These are phyloP conservation scores for Mesembrinibis cayennensis DNA, from an alignment of 2,113 vertebrate species.

Conservation along the genomic window DNA sequence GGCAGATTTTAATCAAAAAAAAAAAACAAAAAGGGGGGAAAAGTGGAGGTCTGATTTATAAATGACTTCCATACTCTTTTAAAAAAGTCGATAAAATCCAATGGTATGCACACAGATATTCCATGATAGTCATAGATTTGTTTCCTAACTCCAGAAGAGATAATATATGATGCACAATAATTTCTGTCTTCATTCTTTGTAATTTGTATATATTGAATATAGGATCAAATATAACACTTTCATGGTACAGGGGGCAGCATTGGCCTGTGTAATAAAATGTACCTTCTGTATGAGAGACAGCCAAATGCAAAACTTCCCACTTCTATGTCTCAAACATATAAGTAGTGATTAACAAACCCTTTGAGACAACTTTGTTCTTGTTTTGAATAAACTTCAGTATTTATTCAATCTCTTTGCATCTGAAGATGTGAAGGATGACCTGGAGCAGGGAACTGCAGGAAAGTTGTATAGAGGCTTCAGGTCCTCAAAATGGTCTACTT, in stretches of 20 bases:
- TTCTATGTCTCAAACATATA: neutral
- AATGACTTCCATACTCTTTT: neutral
- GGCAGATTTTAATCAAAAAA: neutral
- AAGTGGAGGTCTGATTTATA: neutral
- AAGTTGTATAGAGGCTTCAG: neutral
- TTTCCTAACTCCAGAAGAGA: neutral
- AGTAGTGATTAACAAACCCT: neutral
- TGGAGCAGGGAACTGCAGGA: neutral
- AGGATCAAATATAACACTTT: neutral
- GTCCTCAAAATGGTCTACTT: neutral
- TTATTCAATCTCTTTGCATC: neutral
- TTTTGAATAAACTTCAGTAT: neutral
- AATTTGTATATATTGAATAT: accelerated
- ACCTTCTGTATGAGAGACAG: neutral
- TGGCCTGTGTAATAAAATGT: neutral
- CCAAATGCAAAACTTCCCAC: neutral
- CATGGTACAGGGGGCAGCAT: conserved; percentile 21
- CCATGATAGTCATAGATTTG: neutral
- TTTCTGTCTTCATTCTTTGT: neutral
- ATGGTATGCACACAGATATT: neutral
- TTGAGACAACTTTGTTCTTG: neutral
- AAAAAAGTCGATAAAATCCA: neutral
- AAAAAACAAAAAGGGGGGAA: accelerated
- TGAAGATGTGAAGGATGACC: neutral
- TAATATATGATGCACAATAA: neutral